A percentile compares a stretch with the other conserved stretches of the same genome.
phyloP scores from a whole-genome alignment of 2,797 vertebrate species.

The Merluccius polli region DNA sequence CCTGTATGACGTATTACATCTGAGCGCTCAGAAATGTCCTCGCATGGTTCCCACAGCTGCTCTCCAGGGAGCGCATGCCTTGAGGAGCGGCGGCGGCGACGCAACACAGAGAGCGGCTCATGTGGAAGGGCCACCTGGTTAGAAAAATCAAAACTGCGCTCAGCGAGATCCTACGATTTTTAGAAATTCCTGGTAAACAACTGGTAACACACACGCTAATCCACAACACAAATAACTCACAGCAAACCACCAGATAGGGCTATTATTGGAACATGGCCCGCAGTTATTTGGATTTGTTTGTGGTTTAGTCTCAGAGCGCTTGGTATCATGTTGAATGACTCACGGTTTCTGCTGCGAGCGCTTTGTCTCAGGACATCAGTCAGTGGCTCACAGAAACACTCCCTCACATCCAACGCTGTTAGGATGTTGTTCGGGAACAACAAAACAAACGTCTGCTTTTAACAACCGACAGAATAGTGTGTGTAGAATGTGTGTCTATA shows the following conservation, averaged over 20 bases:
- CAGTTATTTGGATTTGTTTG: slow-evolving; percentile 9
- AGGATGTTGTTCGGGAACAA: not conserved
- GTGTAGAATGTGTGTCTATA: no score
- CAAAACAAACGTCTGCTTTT: not conserved
- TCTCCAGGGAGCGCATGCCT: not conserved
- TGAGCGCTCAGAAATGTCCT: not conserved
- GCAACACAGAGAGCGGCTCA: not conserved
- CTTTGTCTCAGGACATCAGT: slow-evolving; percentile 20
- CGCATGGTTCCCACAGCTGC: not conserved
- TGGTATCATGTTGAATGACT: slow-evolving; percentile 17
- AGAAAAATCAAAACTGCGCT: not conserved
- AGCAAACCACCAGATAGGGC: slow-evolving; percentile 11
- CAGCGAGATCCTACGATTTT: slow-evolving; percentile 1
- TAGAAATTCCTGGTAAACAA: no score
- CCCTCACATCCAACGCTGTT: not conserved
- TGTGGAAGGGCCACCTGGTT: not conserved
- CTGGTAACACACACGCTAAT: slow-evolving; percentile 19
- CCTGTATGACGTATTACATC: not conserved
- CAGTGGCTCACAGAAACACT: not conserved
- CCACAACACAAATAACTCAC: slow-evolving; percentile 11
- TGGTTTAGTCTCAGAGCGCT: not conserved
- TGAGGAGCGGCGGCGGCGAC: not conserved
- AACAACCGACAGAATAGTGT: not conserved
- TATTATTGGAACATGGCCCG: slow-evolving; percentile 18
- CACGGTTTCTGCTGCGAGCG: slow-evolving; percentile 18